Percentiles rank a stretch among this genome's conserved stretches.
These are phyloP conservation scores for Melinaea menophilus DNA, from an alignment of 2,888 invertebrate genomes.

Conservation along the genomic window DNA sequence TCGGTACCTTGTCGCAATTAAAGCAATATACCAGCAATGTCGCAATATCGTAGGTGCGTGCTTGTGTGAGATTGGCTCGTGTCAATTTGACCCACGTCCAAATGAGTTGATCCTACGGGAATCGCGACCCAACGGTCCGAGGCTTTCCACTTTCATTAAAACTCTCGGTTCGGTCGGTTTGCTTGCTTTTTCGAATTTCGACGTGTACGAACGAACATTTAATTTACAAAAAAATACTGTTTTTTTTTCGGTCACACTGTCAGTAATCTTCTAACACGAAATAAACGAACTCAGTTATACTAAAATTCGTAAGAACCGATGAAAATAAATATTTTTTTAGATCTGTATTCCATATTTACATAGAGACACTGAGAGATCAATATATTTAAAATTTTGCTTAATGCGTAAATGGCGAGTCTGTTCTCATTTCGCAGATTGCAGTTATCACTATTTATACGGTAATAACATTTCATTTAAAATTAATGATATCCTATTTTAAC, in stretches of 20 bases:
- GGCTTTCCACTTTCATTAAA: slow-evolving; percentile 55
- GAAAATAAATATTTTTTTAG: too few species aligned
- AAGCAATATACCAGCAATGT: slow-evolving; percentile 36
- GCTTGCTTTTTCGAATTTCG: slow-evolving; percentile 13
- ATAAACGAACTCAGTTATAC: too few species aligned
- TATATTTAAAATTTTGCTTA: slow-evolving; percentile 23
- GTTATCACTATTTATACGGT: slow-evolving; percentile 9
- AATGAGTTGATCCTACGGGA: slow-evolving; percentile 62
- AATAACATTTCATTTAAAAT: neutral
- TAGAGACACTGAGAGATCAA: too few species aligned
- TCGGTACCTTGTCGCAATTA: slow-evolving; percentile 31
- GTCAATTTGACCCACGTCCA: slow-evolving; percentile 62
- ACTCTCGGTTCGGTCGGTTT: slow-evolving; percentile 26
- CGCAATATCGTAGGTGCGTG: slow-evolving; percentile 37
- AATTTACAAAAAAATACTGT: neutral
- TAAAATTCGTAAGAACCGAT: too few species aligned
- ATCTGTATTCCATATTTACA: too few species aligned
- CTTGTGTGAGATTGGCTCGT: slow-evolving; percentile 60
- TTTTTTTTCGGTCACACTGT: neutral
- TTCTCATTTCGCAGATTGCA: slow-evolving; percentile 19
- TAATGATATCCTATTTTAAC: neutral
- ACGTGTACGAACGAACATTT: neutral
- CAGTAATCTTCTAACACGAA: too few species aligned
- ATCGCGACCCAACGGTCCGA: slow-evolving; percentile 34
- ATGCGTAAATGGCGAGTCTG: slow-evolving; percentile 21